Base-by-base conservation (phyloP, 2,113 vertebrate species). In the Coturnix japonica region DNA sequence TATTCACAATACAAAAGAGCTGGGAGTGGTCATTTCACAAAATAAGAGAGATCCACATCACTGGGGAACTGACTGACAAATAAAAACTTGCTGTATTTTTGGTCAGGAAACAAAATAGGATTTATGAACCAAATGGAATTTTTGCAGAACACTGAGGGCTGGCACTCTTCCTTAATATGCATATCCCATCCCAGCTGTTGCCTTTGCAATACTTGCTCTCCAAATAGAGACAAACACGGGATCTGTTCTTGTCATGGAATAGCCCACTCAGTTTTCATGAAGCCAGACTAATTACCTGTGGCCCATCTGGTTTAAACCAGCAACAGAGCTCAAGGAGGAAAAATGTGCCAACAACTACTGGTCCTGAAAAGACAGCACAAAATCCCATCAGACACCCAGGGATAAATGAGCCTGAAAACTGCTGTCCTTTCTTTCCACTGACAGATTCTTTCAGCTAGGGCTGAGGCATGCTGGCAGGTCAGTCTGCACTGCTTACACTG, bases 261-360 rank as follows among this genome's bases (percentile, higher is more conserved):
- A 93, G 71, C 71, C 90, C 60, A 79, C 44, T 64, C 16, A 79
- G 41, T 76, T 85, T 79, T 76, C 75, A 53, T 17, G 33, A 92
- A 96, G 86, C 74, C 91, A 95, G 73, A 89, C 71, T 87, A 84
- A 96, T 94, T 94, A 87, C 86, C 81, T 95, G 78, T 67, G 37
- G 81, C n/a, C 84, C 86, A 94, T 92, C 78, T 94, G 91, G 83
- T 76, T 78, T 91, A 78, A 78, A 93, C 31, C 28, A 91, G 47
- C 21, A 86, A 64, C 66, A 90, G 73, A 91, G 93, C 61, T 88
- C 77, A 90, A 85, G 65, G 67, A 84, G 51, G 19, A 70, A 74
- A 92, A 87, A 87, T 25, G 31, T 65, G 71, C 74, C 91, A 95
- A 73, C 56, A 80, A 69, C 70, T 81, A 18, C 2, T 43, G 11